Conservation (phyloP, 2,797 vertebrate species). For the Spinus olivaceus region DNA sequence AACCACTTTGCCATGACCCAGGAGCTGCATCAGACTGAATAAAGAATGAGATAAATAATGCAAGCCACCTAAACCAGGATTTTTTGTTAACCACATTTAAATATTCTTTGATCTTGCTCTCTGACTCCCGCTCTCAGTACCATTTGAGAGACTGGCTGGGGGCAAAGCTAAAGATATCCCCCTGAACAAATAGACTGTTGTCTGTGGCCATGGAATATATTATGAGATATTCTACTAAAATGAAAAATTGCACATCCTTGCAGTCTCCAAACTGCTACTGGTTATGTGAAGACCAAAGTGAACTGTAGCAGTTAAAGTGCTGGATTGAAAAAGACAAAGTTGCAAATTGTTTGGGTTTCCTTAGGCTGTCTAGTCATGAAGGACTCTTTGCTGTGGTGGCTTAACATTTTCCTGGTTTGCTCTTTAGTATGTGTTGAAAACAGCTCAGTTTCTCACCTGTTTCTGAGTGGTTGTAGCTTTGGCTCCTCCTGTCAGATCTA, state of each 20-base stretch:
- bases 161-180: background rate
- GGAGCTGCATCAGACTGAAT: background rate
- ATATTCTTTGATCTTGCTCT: constrained; percentile 16
- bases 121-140: background rate
- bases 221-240: background rate
- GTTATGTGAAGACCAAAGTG: background rate
- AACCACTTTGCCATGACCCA: background rate
- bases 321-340: background rate
- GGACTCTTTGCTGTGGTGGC: background rate
- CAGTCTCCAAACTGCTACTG: background rate
- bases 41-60: constrained; percentile 18
- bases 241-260: background rate
- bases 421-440: background rate
- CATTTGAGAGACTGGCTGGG: background rate
- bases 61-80: background rate
- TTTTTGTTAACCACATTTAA: constrained; percentile 24
- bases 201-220: background rate
- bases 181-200: background rate
- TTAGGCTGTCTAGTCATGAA: background rate
- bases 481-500: background rate
- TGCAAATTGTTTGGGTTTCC: background rate
- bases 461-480: background rate
- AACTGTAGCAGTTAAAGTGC: background rate
- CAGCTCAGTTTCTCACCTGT: background rate
- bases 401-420: background rate